These are phyloP conservation scores for Cheirogaleus major DNA, from an alignment of 2,797 vertebrate genomes.

Conservation along the genomic window DNA sequence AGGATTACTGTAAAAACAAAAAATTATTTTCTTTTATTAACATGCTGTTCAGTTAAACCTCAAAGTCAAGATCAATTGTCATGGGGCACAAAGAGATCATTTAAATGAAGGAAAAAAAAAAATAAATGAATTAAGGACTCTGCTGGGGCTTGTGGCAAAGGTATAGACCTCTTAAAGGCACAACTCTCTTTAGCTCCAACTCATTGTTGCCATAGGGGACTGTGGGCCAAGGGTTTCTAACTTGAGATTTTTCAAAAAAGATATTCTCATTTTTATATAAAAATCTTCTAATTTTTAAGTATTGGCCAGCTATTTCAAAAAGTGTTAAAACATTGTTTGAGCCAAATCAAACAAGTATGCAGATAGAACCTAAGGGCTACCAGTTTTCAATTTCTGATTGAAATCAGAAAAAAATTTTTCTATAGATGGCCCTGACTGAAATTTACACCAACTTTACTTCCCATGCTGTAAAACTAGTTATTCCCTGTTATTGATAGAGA, in stretches of 20 bases:
- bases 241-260: not conserved
- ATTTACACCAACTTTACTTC: not conserved
- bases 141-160: not conserved
- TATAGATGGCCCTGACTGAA: not conserved
- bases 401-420: not conserved
- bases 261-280: not conserved
- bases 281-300: not conserved
- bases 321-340: not conserved
- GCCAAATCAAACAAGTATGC: not conserved
- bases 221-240: not conserved
- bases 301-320: conserved; percentile 8
- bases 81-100: not conserved
- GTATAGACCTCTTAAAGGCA: not conserved
- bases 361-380: not conserved
- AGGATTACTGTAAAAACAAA: conserved; percentile 28
- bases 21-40: not conserved
- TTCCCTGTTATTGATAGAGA: not conserved
- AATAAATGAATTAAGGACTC: not conserved
- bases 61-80: not conserved
- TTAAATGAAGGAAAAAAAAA: not conserved
- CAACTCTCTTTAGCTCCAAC: not conserved
- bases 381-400: conserved; percentile 4
- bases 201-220: not conserved
- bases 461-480: not conserved
- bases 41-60: not conserved